Percentiles rank a stretch among this genome's conserved stretches.
Evolutionary conservation across 2,113 vertebrate genomes (phyloP).

Genomic region (Cinclus mexicanus): DNA sequence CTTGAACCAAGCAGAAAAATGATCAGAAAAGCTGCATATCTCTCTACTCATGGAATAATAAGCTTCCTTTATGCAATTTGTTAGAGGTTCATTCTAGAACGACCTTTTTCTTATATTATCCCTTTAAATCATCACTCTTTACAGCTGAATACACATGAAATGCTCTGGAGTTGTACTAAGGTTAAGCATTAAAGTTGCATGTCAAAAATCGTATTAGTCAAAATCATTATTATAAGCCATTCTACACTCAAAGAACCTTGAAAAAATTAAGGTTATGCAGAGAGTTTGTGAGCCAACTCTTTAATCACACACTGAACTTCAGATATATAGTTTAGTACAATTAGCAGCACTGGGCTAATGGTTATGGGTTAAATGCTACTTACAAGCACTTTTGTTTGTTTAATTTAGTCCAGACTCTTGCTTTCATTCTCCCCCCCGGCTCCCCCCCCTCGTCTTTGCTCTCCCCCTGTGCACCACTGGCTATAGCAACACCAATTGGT

Average conservation of each 20-base stretch:
- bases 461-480: conserved; percentile 75
- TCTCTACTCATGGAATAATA: conserved; percentile 79
- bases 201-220: conserved; percentile 88
- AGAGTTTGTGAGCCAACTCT: conserved; percentile 80
- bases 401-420: conserved; percentile 70
- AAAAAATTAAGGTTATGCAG: conserved; percentile 86
- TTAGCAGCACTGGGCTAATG: conserved; percentile 73
- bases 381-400: conserved; percentile 69
- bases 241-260: conserved; percentile 86
- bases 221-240: conserved; percentile 87
- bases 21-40: conserved; percentile 77
- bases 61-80: conserved; percentile 84
- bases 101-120: conserved; percentile 87
- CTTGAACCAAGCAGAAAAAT: conserved; percentile 80
- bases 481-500: conserved; percentile 81
- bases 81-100: conserved; percentile 85
- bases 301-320: conserved; percentile 78
- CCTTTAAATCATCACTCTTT: conserved; percentile 87
- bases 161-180: conserved; percentile 86
- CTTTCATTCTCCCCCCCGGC: conserved; percentile 35
- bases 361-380: conserved; percentile 56
- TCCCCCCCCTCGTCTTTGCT: conserved; percentile 36
- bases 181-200: conserved; percentile 87
- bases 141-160: conserved; percentile 86
- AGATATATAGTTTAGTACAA: conserved; percentile 67